Conservation (phyloP, 1,140 invertebrate genomes). For the Euschistus heros region DNA sequence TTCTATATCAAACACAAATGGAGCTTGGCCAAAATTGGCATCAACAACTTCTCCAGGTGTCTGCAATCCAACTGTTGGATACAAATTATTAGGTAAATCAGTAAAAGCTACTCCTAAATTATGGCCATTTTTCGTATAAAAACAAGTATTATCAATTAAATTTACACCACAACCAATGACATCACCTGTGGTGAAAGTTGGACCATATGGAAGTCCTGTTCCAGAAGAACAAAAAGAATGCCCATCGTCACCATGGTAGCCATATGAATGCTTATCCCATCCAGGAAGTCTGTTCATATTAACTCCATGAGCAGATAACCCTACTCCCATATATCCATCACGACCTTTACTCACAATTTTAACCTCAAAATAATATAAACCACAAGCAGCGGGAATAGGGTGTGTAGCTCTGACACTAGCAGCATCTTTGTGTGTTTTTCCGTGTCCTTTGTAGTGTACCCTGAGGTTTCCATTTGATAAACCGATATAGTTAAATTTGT, state of each 20-base stretch:
- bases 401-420: constrained; percentile 92
- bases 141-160: constrained; percentile 93
- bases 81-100: constrained; percentile 87
- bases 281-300: constrained; percentile 92
- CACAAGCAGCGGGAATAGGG: constrained; percentile 92
- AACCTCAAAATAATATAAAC: constrained; percentile 98
- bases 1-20: constrained; percentile 96
- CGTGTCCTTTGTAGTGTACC: constrained; percentile 97
- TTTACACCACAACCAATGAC: constrained; percentile 97
- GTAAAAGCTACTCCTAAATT: constrained; percentile 93
- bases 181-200: constrained; percentile 96
- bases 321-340: constrained; percentile 98
- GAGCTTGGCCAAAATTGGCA: constrained; percentile 95
- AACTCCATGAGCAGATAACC: constrained; percentile 86
- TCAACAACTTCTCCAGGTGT: constrained; percentile 96
- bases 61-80: constrained; percentile 96
- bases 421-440: constrained; percentile 94
- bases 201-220: constrained; percentile 93
- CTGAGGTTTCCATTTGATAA: constrained; percentile 94
- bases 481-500: constrained; percentile 94
- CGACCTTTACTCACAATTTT: constrained; percentile 96
- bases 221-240: constrained; percentile 96
- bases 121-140: constrained; percentile 99
- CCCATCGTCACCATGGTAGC: constrained; percentile 99
- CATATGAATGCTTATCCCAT: constrained; percentile 99